Evolutionary conservation across 2,888 invertebrate genomes (phyloP), one percentile per base, ranked within the genome.

Genomic region (Mesorhabditis belari): DNA sequence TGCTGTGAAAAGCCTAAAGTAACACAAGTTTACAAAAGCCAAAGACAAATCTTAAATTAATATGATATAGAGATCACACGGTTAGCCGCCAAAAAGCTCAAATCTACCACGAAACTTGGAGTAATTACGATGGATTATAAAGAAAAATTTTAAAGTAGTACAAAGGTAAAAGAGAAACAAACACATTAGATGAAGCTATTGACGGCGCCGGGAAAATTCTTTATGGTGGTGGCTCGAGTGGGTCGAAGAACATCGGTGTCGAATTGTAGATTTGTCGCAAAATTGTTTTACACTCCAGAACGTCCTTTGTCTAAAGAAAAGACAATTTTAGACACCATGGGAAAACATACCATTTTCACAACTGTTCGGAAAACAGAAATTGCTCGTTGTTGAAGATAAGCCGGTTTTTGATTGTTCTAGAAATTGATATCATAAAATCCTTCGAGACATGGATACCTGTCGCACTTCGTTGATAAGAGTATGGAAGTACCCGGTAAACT

Each of bases 351-450:
- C 69, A 71, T 69, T 25, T 61, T 61, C 9, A 71, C 64, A 26
- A 73, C 73, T 3, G 71, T 73, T 4, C 61, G 63, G 66, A 73
- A 73, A 6, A 69, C 66, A 24, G 63, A 60, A 19, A 70, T 55
- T 4, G 68, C 52, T 26, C 66, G 65, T 23, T 58, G 57, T 4
- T 70, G 63, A 6, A 73, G 55, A 53, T 64, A 64, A 0, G 52
- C 49, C 1, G 66, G 61, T 3, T 60, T 12, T 49, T 21, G n/a
- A n/a, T 23, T 25, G 2, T 23, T 12, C n/a, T 9, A 23, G 35
- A 23, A 55, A 23, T 5, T 17, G 17, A 55, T 28, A 28, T 5
- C 27, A 55, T 12, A 54, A 54, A 6, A 6, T 5, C n/a, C 26
- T 12, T 35, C 35, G 17, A 5, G 17, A n/a, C 24, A 51, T 49